Evolutionary conservation across 2,113 vertebrate species (phyloP).

Genomic region (Vulpes ferrilata): DNA sequence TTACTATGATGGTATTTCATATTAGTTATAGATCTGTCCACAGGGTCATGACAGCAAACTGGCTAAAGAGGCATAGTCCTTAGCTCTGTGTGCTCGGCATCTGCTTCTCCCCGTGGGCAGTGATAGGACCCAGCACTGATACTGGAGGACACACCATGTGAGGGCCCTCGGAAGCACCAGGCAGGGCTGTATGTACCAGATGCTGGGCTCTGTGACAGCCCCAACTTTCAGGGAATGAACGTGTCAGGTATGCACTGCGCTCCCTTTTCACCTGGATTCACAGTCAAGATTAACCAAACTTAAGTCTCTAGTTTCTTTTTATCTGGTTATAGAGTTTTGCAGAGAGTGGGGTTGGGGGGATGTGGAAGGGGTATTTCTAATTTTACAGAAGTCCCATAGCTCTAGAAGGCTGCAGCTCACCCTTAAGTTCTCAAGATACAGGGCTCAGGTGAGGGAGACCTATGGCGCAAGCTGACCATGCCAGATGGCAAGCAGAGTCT

Average conservation of each 20-base stretch:
- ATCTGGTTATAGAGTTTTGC: constrained; percentile 6
- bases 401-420: neutral
- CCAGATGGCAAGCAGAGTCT: neutral
- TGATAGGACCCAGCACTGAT: neutral
- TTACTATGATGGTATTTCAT: neutral
- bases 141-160: neutral
- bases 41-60: neutral
- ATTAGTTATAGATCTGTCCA: neutral
- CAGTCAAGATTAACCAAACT: neutral
- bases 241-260: neutral
- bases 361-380: neutral
- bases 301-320: constrained; percentile 26
- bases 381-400: constrained; percentile 16
- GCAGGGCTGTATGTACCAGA: neutral
- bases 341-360: neutral
- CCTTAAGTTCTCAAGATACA: neutral
- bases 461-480: neutral
- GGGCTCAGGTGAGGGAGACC: neutral
- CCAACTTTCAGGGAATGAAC: neutral
- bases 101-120: neutral
- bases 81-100: neutral
- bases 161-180: neutral
- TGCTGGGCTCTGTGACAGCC: neutral
- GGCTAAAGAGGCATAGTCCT: neutral
- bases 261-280: constrained; percentile 10